Base-by-base conservation (phyloP, 2,113 vertebrate species). In the Dasyornis broadbenti region DNA sequence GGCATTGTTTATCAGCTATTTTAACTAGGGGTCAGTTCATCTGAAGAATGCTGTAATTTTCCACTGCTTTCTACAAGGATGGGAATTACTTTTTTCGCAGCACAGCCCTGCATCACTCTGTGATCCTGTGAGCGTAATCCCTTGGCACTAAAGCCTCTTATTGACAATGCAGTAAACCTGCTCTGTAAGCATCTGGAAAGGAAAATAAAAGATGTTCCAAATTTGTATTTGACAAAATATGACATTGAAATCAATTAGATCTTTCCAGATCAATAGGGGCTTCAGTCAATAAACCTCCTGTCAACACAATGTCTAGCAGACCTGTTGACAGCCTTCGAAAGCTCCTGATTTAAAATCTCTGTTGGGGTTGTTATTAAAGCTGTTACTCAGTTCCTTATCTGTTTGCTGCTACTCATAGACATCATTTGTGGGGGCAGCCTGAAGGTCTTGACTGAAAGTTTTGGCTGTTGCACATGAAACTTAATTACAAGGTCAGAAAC, bases 11-110 rank as follows among this genome's bases (percentile, higher is more conserved):
- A 94, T 88, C 64, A 93, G 53, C 82, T 89, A 24, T 76, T 96
- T 85, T 91, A 94, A 83, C 71, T 50, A 86, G 63, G 96, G 93
- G 70, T 86, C 95, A 89, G 66, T 39, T 47, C 35, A 16, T 91
- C 73, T 92, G 87, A 90, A 89, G 94, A 84, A 90, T 94, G 78
- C 88, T 86, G 93, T 97, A 95, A 95, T 95, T 97, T 97, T 97
- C 96, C 95, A 90, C 82, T 94, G 65, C 70, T 93, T 96, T 89
- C 76, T 86, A 69, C 82, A 86, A 91, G 90, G 82, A 81, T 12
- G 1, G 57, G 86, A 95, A 96, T 96, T 84, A 89, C 79, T 92
- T 93, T 95, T 89, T 94, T 37, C 92, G 82, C 91, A 69, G 60
- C 49, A 86, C 31, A 87, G 81, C 54, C 54, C 61, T 95, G 89